Percentiles rank a stretch among this genome's conserved stretches.
Conservation (phyloP, 2,797 vertebrate species). For the Crypturellus tataupa region DNA sequence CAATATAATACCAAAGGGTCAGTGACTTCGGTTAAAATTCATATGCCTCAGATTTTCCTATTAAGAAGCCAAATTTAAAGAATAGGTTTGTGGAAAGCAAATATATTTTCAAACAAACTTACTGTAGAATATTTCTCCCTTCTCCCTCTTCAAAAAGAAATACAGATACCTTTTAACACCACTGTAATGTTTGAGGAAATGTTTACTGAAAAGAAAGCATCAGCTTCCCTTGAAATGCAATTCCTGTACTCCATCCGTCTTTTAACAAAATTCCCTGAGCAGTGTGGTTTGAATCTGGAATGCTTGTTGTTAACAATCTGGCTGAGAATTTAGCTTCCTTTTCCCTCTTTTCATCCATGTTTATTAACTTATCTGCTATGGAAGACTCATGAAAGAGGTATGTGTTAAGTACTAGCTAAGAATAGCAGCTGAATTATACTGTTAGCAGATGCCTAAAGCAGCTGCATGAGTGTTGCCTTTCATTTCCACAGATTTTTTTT, state of each 20-base stretch:
- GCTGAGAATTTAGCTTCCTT: neutral
- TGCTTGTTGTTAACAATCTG: neutral
- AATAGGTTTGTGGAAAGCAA: neutral
- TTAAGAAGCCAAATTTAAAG: neutral
- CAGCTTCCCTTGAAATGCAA: neutral
- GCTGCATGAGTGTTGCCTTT: neutral
- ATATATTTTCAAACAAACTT: neutral
- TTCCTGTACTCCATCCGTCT: rapidly evolving
- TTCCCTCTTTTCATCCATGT: neutral
- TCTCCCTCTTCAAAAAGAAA: neutral
- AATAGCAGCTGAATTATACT: neutral
- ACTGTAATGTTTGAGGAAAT: neutral
- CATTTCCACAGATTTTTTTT: neutral
- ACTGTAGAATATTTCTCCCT: neutral
- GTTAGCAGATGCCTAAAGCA: neutral
- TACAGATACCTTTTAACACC: neutral
- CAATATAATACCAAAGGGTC: neutral
- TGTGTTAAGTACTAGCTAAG: neutral
- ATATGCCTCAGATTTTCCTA: neutral
- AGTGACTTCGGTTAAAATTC: neutral
- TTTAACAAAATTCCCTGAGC: neutral
- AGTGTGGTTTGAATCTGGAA: neutral
- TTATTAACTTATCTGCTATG: neutral
- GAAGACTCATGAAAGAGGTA: neutral
- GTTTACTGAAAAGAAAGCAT: neutral